phyloP scores from a whole-genome alignment of 2,797 vertebrate genomes.

The Cichlasoma orientale region DNA sequence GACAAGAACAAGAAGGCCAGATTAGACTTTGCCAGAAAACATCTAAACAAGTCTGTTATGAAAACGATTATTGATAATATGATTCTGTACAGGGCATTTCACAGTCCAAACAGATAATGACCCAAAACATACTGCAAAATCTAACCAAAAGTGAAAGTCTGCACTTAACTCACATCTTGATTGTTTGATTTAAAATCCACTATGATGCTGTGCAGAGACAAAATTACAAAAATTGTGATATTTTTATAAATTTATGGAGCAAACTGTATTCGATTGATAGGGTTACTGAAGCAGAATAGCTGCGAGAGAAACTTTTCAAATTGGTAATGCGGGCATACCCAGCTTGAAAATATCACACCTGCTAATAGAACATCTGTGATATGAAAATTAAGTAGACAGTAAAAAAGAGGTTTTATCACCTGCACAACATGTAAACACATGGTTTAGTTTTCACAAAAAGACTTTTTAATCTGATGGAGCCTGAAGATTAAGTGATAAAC shows the following conservation, averaged over 20 bases:
- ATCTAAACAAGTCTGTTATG: not conserved
- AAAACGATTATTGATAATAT: not conserved
- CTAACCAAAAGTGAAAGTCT: not conserved
- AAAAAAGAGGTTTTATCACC: not conserved
- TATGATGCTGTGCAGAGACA: not conserved
- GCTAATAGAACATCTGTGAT: not conserved
- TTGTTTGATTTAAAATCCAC: not conserved
- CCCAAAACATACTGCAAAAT: not conserved
- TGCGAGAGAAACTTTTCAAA: not conserved
- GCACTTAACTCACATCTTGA: not conserved
- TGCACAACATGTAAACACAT: not conserved
- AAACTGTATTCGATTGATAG: not conserved
- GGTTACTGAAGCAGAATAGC: not conserved
- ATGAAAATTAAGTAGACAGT: not conserved
- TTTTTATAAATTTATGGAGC: not conserved
- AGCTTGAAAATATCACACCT: not conserved
- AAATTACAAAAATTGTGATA: not conserved
- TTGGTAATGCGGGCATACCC: not conserved
- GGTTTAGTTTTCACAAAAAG: slow-evolving; percentile 10
- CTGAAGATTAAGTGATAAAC: not conserved
- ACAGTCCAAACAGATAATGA: not conserved
- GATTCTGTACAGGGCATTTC: too few relatives aligned
- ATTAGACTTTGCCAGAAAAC: not conserved
- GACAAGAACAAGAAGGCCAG: not conserved
- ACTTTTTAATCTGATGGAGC: slow-evolving; percentile 14